Evolutionary conservation across 2,113 vertebrate genomes (phyloP).

Genomic region (Scomber colias): DNA sequence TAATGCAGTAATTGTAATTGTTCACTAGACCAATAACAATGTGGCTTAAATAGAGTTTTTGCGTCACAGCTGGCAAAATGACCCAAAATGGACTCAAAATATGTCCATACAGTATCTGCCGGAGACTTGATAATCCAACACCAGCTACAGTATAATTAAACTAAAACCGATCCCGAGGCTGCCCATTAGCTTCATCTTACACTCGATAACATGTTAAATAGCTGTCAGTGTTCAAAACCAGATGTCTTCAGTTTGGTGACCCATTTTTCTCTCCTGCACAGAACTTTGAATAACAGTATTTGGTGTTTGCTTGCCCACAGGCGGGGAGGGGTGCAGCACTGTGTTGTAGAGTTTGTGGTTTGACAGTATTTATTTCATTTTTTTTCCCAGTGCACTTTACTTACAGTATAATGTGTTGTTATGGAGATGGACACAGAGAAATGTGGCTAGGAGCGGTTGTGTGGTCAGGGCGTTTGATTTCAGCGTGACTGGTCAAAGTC

Average conservation of each 20-base stretch:
- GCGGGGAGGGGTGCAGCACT: conserved; percentile 55
- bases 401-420: conserved; percentile 41
- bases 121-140: not conserved
- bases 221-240: conserved; percentile 20
- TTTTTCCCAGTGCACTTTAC: conserved; percentile 37
- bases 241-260: conserved; percentile 31
- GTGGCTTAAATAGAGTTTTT: not conserved
- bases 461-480: conserved; percentile 23
- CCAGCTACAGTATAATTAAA: not conserved
- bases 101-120: not conserved
- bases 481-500: not conserved
- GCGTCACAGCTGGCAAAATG: not conserved
- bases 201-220: conserved; percentile 7
- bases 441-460: not conserved
- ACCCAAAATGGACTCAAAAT: not conserved
- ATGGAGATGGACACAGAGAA: conserved; percentile 42
- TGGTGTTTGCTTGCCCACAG: conserved; percentile 58
- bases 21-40: conserved; percentile 8
- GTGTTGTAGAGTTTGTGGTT: conserved; percentile 54
- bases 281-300: conserved; percentile 43
- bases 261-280: conserved; percentile 29
- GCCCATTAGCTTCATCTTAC: not conserved
- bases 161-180: not conserved
- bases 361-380: conserved; percentile 25
- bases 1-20: not conserved